phyloP scores from a whole-genome alignment of 2,797 vertebrate species.

The Synaphobranchus kaupii region DNA sequence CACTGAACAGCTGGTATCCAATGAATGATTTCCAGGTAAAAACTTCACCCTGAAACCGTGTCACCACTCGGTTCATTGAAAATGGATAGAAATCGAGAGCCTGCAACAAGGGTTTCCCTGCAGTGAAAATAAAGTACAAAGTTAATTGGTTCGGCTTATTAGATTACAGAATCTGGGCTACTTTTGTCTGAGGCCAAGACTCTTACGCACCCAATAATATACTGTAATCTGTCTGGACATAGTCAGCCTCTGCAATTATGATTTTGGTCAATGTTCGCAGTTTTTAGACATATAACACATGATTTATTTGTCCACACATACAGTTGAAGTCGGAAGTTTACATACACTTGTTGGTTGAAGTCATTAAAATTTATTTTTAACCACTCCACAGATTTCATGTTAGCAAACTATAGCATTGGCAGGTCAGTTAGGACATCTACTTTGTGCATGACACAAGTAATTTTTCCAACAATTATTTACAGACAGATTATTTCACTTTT shows the following conservation, averaged over 20 bases:
- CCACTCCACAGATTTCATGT: too few relatives aligned
- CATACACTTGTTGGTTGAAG: too few relatives aligned
- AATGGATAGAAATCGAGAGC: neutral
- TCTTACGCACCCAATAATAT: neutral
- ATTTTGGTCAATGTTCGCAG: neutral
- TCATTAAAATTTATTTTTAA: too few relatives aligned
- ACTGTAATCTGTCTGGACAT: neutral
- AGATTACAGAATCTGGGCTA: neutral
- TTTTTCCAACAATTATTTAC: too few relatives aligned
- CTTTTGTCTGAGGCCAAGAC: neutral
- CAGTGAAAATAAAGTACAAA: neutral
- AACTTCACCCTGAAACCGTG: neutral
- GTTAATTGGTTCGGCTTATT: neutral
- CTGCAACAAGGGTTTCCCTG: neutral
- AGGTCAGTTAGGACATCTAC: too few relatives aligned
- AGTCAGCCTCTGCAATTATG: neutral
- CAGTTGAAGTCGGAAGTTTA: too few relatives aligned
- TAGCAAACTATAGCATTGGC: too few relatives aligned
- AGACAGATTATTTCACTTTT: too few relatives aligned
- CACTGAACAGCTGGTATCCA: conserved; percentile 16
- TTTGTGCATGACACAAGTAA: too few relatives aligned
- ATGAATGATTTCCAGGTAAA: conserved; percentile 16
- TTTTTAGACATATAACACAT: neutral
- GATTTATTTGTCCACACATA: too few relatives aligned
- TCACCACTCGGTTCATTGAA: neutral